Percentiles rank a stretch among this genome's conserved stretches.
These are phyloP conservation scores for Lutjanus argentimaculatus DNA, from an alignment of 2,797 vertebrate species.

Conservation along the genomic window DNA sequence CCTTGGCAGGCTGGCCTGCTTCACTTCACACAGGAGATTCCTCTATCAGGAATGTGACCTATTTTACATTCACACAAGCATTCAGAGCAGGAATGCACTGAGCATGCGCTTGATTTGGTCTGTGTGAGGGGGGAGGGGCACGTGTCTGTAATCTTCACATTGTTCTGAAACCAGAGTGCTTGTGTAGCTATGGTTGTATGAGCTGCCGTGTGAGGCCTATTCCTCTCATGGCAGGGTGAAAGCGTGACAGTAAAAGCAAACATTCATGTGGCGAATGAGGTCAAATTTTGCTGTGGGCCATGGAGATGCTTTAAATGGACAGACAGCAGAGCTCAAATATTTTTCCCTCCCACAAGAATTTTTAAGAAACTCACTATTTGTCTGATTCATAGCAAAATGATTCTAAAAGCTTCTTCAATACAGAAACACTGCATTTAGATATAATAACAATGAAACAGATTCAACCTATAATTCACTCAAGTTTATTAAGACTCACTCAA, in stretches of 20 bases:
- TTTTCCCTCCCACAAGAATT: background rate
- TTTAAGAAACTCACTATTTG: conserved; percentile 15
- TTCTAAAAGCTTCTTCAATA: background rate
- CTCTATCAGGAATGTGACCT: conserved; percentile 86
- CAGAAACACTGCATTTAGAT: background rate
- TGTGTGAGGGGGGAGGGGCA: conserved; percentile 75
- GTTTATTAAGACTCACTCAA: background rate
- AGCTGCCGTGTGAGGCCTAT: conserved; percentile 55
- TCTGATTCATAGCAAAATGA: conserved; percentile 13
- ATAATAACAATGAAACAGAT: background rate
- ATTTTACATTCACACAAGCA: conserved; percentile 84
- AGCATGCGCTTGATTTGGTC: conserved; percentile 71
- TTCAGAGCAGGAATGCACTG: conserved; percentile 69
- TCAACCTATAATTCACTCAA: background rate
- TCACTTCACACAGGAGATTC: conserved; percentile 82
- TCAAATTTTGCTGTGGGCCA: conserved; percentile 61
- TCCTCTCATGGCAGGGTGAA: conserved; percentile 59
- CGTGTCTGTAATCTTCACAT: conserved; percentile 79
- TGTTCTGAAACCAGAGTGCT: conserved; percentile 76
- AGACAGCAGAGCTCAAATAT: conserved; percentile 8
- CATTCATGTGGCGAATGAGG: conserved; percentile 62
- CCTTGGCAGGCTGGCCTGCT: conserved; percentile 77
- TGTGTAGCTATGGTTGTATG: conserved; percentile 55
- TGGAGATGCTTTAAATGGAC: conserved; percentile 36
- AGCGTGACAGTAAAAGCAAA: conserved; percentile 65